These are phyloP conservation scores for Pluvialis apricaria DNA, from an alignment of 2,113 vertebrate species.

Conservation along the genomic window DNA sequence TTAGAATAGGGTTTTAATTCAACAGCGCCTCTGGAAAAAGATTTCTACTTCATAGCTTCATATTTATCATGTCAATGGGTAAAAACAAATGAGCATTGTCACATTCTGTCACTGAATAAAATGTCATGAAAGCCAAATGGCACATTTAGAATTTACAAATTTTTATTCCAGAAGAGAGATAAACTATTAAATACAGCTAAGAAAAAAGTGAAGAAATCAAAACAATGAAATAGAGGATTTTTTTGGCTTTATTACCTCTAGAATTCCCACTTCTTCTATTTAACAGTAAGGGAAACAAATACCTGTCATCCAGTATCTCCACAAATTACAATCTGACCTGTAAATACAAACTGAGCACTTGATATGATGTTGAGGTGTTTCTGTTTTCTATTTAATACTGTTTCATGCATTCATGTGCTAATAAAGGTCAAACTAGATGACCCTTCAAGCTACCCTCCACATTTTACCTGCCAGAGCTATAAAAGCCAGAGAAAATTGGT, in stretches of 20 bases:
- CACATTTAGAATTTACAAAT: neutral
- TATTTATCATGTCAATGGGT: neutral
- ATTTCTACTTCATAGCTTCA: neutral
- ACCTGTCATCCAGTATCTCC: neutral
- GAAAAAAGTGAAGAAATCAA: neutral
- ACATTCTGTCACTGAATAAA: slow-evolving; percentile 31
- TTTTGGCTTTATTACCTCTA: neutral
- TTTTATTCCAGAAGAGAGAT: neutral
- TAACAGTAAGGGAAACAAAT: neutral
- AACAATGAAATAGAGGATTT: neutral
- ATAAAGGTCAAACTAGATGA: slow-evolving; percentile 46
- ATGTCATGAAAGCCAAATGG: slow-evolving; percentile 13
- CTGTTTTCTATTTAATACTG: slow-evolving; percentile 34
- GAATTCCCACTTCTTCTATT: neutral
- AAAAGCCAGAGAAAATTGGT: slow-evolving; percentile 40
- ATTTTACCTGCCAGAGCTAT: slow-evolving; percentile 22
- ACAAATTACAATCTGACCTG: neutral
- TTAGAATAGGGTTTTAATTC: neutral
- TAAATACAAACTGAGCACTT: slow-evolving; percentile 37
- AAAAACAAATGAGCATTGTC: neutral
- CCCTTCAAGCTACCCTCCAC: slow-evolving; percentile 4
- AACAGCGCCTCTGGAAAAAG: neutral
- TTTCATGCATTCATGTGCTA: slow-evolving; percentile 46
- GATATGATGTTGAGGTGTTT: neutral
- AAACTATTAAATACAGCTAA: neutral